Evolutionary conservation across 1,140 invertebrate species (phyloP).

Genomic region (Cheumatopsyche charites): DNA sequence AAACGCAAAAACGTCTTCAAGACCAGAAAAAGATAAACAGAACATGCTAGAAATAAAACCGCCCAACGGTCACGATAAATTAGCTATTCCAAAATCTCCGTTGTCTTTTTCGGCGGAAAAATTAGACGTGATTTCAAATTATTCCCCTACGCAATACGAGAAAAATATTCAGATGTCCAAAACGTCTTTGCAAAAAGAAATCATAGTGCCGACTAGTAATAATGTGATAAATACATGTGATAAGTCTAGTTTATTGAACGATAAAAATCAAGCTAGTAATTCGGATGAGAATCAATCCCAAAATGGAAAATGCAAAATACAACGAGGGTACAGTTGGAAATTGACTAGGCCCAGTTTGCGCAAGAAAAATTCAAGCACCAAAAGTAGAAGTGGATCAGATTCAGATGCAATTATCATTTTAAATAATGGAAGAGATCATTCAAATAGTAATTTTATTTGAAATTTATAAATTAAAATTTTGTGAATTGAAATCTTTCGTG

Average conservation of each 20-base stretch:
- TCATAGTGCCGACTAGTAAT: slow-evolving; percentile 51
- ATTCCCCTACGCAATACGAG: slow-evolving; percentile 55
- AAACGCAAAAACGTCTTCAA: slow-evolving; percentile 54
- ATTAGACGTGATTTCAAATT: slow-evolving; percentile 40
- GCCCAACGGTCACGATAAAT: slow-evolving; percentile 38
- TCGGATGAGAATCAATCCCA: slow-evolving; percentile 41
- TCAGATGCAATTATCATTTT: slow-evolving; percentile 65
- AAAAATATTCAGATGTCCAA: slow-evolving; percentile 58
- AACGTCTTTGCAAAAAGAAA: slow-evolving; percentile 45
- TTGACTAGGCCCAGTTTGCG: slow-evolving; percentile 69
- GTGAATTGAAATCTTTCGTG: too few species aligned
- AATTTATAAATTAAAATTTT: slow-evolving; percentile 14
- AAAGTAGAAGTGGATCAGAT: slow-evolving; percentile 64
- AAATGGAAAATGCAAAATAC: slow-evolving; percentile 63
- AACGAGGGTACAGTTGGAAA: slow-evolving; percentile 73
- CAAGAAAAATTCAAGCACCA: slow-evolving; percentile 58
- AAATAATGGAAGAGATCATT: slow-evolving; percentile 73
- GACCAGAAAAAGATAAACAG: slow-evolving; percentile 42
- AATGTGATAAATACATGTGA: slow-evolving; percentile 57
- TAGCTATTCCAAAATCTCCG: slow-evolving; percentile 38
- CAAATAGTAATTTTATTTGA: slow-evolving; percentile 64
- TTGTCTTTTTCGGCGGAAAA: slow-evolving; percentile 44
- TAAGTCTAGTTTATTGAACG: slow-evolving; percentile 58
- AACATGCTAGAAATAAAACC: slow-evolving; percentile 23
- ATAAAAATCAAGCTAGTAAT: slow-evolving; percentile 39